phyloP scores from a whole-genome alignment of 2,888 invertebrate species.

The Salpingus planirostris region DNA sequence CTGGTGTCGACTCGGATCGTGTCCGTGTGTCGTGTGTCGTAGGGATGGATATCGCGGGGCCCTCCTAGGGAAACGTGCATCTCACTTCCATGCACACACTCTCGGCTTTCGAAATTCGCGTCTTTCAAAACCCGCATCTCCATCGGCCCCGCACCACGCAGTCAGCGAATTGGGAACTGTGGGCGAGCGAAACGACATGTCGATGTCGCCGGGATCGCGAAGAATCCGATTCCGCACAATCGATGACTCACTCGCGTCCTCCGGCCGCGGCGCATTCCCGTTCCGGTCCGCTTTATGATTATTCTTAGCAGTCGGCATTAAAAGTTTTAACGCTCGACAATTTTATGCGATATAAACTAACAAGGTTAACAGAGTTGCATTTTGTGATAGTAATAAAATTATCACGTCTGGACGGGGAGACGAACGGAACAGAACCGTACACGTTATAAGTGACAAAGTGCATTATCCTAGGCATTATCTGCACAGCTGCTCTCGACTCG shows the following conservation, averaged over 20 bases:
- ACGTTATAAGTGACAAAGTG: conserved; percentile 8
- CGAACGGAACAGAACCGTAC: no score
- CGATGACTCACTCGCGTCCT: conserved; percentile 13
- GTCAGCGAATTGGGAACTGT: no score
- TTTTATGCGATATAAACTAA: conserved; percentile 9
- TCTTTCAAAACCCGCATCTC: no score
- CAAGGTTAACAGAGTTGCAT: conserved; percentile 12
- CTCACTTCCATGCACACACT: no score
- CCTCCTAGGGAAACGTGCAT: no score
- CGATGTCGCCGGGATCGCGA: no score
- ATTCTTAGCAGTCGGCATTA: conserved; percentile 9
- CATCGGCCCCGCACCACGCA: no score
- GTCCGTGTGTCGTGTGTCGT: conserved; percentile 8
- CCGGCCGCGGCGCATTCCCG: no score
- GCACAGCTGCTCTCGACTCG: conserved; percentile 9
- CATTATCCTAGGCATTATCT: conserved; percentile 10
- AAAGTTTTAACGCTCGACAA: conserved; percentile 10
- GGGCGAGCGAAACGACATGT: no score
- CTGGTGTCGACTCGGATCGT: conserved; percentile 9
- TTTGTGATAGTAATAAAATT: conserved; percentile 14
- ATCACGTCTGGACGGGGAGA: conserved; percentile 11
- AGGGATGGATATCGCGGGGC: conserved; percentile 9
- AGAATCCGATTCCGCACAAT: neutral
- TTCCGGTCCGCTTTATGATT: conserved; percentile 4
- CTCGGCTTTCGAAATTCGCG: no score